Evolutionary conservation across 2,888 invertebrate genomes (phyloP).

Genomic region (Cylloceria caligata): DNA sequence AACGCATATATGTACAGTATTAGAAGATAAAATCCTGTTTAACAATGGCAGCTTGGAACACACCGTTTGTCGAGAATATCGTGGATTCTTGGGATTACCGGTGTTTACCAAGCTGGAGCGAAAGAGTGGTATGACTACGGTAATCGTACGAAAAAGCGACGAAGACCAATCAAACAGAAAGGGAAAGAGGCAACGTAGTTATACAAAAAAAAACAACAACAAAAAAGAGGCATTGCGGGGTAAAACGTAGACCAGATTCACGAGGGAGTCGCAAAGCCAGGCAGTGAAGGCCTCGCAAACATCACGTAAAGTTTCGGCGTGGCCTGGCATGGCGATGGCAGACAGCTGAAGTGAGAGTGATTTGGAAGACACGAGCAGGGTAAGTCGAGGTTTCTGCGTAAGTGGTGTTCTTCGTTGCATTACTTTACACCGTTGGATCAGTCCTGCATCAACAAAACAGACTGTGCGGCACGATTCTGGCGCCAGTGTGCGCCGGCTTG

Average conservation of each 20-base stretch:
- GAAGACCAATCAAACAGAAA: background rate
- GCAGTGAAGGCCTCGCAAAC: slow-evolving; percentile 39
- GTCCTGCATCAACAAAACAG: slow-evolving; percentile 36
- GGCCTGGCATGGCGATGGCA: slow-evolving; percentile 13
- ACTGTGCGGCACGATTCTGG: background rate
- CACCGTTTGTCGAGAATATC: slow-evolving; percentile 29
- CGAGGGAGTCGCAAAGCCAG: slow-evolving; percentile 23
- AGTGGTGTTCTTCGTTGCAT: slow-evolving; percentile 44
- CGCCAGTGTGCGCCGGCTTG: background rate
- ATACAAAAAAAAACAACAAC: slow-evolving; percentile 40
- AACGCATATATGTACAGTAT: slow-evolving; percentile 1
- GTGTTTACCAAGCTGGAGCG: slow-evolving; percentile 29
- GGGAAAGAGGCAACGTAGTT: slow-evolving; percentile 36
- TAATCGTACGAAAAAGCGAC: background rate
- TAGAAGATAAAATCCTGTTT: slow-evolving; percentile 20
- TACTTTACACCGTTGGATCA: slow-evolving; percentile 25
- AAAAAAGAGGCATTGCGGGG: slow-evolving; percentile 30
- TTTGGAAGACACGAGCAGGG: slow-evolving; percentile 4
- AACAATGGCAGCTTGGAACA: slow-evolving; percentile 4
- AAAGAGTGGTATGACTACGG: slow-evolving; percentile 15
- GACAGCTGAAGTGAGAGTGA: slow-evolving; percentile 19
- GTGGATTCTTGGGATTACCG: slow-evolving; percentile 35
- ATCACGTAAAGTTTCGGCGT: slow-evolving; percentile 52
- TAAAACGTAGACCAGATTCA: slow-evolving; percentile 40
- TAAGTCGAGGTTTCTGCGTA: slow-evolving; percentile 35